Evolutionary conservation across 2,888 invertebrate species (phyloP).

Genomic region (Operophtera brumata): DNA sequence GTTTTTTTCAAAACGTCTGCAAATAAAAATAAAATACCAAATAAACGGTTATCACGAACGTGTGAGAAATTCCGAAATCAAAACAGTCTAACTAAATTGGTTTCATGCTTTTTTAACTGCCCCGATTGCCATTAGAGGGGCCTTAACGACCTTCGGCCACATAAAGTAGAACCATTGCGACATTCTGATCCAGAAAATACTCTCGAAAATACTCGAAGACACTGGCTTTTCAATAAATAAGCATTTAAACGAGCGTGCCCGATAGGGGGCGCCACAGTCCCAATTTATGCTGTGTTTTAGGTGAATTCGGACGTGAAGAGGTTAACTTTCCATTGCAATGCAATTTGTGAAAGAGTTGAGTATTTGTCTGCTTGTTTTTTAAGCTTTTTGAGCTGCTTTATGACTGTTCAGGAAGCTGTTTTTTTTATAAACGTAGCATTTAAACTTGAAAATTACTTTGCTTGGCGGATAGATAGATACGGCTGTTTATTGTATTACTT

Average conservation of each 20-base stretch:
- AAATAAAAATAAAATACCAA: constrained; percentile 20
- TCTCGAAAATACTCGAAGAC: constrained; percentile 48
- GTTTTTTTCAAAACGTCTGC: constrained; percentile 6
- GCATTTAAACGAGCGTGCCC: constrained; percentile 64
- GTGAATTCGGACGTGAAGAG: constrained; percentile 16
- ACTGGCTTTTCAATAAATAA: constrained; percentile 74
- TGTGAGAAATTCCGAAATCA: constrained; percentile 28
- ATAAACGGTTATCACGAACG: constrained; percentile 23
- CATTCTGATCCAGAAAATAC: constrained; percentile 70
- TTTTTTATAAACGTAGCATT: too few species aligned
- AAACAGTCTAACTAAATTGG: constrained; percentile 22
- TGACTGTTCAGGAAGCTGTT: too few species aligned
- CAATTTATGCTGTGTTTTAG: constrained; percentile 34
- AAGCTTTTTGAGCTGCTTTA: too few species aligned
- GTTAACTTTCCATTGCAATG: constrained; percentile 18
- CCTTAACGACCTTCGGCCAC: constrained; percentile 28
- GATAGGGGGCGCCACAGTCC: constrained; percentile 35
- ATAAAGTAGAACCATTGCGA: constrained; percentile 64
- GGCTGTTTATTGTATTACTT: too few species aligned
- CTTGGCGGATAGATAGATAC: too few species aligned
- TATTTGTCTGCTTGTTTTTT: too few species aligned
- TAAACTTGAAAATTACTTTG: too few species aligned
- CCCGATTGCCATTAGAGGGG: constrained; percentile 31
- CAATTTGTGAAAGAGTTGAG: constrained; percentile 11
- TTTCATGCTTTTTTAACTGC: constrained; percentile 29